Percentiles rank a stretch among this genome's conserved stretches.
These are phyloP conservation scores for Stictocephala bisonia DNA, from an alignment of 2,888 invertebrate species.

Conservation along the genomic window DNA sequence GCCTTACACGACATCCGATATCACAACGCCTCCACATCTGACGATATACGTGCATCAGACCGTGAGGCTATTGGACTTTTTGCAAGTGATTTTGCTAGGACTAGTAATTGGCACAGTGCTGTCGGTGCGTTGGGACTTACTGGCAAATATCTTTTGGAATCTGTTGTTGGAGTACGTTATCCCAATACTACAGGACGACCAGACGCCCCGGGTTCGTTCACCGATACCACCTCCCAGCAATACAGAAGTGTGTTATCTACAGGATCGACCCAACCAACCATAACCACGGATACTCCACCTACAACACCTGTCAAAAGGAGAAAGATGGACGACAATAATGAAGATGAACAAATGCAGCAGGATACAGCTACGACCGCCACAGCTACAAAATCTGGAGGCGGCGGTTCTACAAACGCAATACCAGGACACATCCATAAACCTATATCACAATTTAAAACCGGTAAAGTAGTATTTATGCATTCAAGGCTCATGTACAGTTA, in stretches of 20 bases:
- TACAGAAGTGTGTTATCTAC: too few relatives aligned
- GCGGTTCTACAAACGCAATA: too few relatives aligned
- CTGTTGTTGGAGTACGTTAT: conserved; percentile 10
- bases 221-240: too few relatives aligned
- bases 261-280: too few relatives aligned
- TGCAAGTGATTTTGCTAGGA: conserved; percentile 16
- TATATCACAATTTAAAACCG: background rate
- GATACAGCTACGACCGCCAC: too few relatives aligned
- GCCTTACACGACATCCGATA: background rate
- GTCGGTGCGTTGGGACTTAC: background rate
- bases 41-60: conserved; percentile 30
- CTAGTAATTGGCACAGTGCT: conserved; percentile 30
- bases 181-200: background rate
- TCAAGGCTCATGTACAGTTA: conserved; percentile 4
- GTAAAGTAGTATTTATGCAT: background rate
- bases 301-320: too few relatives aligned
- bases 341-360: too few relatives aligned
- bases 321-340: background rate
- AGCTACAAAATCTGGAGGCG: too few relatives aligned
- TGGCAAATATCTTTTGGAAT: background rate
- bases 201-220: too few relatives aligned
- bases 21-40: background rate
- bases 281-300: too few relatives aligned
- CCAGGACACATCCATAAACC: background rate
- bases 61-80: background rate